Evolutionary conservation across 2,113 vertebrate species (phyloP), one percentile per base, ranked within the genome.

Genomic region (Beaufortia kweichowensis): DNA sequence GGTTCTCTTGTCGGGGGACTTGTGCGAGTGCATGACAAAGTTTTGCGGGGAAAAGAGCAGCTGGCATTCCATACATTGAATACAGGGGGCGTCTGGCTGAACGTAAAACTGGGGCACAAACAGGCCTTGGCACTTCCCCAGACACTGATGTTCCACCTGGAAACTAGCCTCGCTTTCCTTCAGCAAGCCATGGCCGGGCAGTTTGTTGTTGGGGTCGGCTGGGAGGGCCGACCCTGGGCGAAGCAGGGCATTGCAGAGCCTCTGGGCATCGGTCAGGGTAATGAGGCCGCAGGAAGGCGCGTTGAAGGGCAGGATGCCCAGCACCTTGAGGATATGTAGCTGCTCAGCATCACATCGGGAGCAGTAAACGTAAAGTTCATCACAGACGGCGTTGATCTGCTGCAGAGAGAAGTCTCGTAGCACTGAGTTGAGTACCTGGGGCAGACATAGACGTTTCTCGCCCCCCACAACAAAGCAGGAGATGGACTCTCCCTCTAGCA

Each of bases 21-120:
- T 93, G 87, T 98, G 97, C 0, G 97, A 99, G 86, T 99, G 97
- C 95, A 99, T 96, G 86, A 99, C 97, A 48, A 99, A 99, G 0
- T 96, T 98, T 89, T 97, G 95, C 5, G 97, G 95, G 0, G 97
- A 95, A 88, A 98, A 99, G 89, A 99, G 95, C 80, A 95, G 92
- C 19, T 96, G 96, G 87, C 97, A 99, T 84, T 99, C 96, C 46
- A 96, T 84, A 61, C 97, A 99, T 89, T 98, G 97, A 89, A 99
- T 95, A 75, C 97, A 99, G 0, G 94, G 94, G 0, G 95, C 94
- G 67, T 98, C 95, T 0, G 95, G 95, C 50, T 94, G 95, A 77
- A 93, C 90, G 87, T 98, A 99, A 89, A 98, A 96, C 79, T 96
- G 95, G 77, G 95, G 95, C 78, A 96, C 95, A 78, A 98, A 98